Evolutionary conservation across 1,140 invertebrate genomes (phyloP), one percentile per base, ranked within the genome.

Genomic region (Leptopilina boulardi): DNA sequence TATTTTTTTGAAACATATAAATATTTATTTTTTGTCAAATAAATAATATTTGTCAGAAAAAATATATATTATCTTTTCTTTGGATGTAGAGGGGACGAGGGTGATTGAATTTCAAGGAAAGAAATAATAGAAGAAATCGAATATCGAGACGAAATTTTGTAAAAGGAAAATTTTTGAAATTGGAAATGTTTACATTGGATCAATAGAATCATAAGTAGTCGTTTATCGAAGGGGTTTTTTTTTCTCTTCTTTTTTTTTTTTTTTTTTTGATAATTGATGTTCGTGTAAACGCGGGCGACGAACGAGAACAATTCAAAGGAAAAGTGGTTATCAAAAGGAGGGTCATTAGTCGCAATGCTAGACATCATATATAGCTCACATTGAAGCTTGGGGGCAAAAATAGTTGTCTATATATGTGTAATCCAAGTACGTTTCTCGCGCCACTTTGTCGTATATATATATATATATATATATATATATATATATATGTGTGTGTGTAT

Each of bases 321-420:
- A 66, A 66, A 38, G 56, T 66, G 56, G 56, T 66, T 66, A 66
- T 66, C 56, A 66, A 66, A 66, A 66, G 56, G 23, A 66, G 56
- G 56, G 56, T 66, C 56, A 66, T 66, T 66, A 66, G 56, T 66
- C 47, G 15, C 47, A 51, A 47, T 47, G 44, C 44, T 47, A 15
- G 44, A 4, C n/a, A n/a, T n/a, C n/a, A 59, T 11, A n/a, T n/a
- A 10, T 26, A 11, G 23, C 19, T 21, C 54, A 9, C 23, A 23
- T 66, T 23, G 19, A 66, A 15, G 56, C 56, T 66, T 13, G 56
- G 23, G 54, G 56, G 56, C 56, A 66, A 66, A 66, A 66, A 66
- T 66, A 30, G 19, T 66, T 38, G 34, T 38, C 34, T 38, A 56
- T 23, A 23, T 56, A 21, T 23, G 23, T 23, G 11, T 18, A 51